phyloP scores from a whole-genome alignment of 2,113 vertebrate genomes.

The Corythaeola cristata region DNA sequence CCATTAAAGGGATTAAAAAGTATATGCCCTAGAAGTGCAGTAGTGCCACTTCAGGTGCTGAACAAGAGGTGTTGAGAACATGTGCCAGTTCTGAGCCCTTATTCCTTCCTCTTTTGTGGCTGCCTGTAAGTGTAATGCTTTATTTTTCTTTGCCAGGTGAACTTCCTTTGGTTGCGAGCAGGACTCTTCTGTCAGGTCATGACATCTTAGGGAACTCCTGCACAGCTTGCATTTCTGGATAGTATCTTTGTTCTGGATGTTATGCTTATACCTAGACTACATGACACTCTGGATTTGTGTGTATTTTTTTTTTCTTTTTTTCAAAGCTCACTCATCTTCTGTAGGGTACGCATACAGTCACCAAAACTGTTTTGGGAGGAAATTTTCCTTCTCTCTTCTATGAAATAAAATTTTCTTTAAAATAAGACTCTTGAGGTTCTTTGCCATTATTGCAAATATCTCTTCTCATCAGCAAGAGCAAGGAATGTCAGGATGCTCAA shows the following conservation, averaged over 20 bases:
- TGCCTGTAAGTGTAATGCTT: neutral
- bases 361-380: neutral
- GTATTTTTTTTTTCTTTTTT: neutral
- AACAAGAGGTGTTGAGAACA: neutral
- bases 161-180: neutral
- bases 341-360: neutral
- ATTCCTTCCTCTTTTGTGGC: neutral
- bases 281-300: neutral
- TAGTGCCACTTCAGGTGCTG: neutral
- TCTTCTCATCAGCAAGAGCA: neutral
- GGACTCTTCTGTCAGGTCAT: neutral
- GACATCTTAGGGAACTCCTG: neutral
- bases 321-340: neutral
- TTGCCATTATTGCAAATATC: neutral
- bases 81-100: neutral
- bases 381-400: neutral
- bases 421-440: neutral
- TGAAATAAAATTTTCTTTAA: neutral
- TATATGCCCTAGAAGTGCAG: neutral
- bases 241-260: neutral
- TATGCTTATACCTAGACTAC: neutral
- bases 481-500: constrained; percentile 6
- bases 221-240: neutral
- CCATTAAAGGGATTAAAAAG: neutral
- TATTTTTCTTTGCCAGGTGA: neutral